A percentile compares a stretch with the other conserved stretches of the same genome.
phyloP scores from a whole-genome alignment of 2,113 vertebrate species.

The Kryptolebias marmoratus region DNA sequence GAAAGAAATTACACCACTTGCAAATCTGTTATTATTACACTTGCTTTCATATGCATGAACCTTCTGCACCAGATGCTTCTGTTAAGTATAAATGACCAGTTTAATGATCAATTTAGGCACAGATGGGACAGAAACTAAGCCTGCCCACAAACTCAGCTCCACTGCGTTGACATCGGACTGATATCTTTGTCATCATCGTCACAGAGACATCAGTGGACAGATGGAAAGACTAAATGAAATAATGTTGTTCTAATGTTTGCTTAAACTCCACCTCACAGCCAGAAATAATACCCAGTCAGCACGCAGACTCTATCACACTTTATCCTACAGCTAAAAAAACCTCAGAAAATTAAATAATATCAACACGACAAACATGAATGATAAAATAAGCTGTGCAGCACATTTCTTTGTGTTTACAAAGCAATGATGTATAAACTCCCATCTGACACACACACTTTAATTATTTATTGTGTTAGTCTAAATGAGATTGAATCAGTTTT shows the following conservation, averaged over 20 bases:
- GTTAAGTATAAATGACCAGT: slow-evolving; percentile 18
- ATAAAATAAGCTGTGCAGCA: background rate
- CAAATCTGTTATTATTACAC: background rate
- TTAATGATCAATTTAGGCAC: slow-evolving; percentile 18
- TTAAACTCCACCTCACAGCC: background rate
- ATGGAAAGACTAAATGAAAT: slow-evolving; percentile 6
- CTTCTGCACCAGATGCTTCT: slow-evolving; percentile 10
- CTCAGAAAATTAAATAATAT: background rate
- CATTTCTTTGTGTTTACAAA: background rate
- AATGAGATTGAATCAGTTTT: background rate
- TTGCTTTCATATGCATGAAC: background rate
- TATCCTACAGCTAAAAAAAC: background rate
- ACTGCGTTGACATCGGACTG: slow-evolving; percentile 4
- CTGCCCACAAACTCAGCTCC: slow-evolving; percentile 18
- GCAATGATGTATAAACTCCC: background rate
- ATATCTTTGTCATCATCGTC: background rate
- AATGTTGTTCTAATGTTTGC: background rate
- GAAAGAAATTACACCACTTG: background rate
- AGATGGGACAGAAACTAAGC: slow-evolving; percentile 24
- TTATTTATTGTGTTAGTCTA: background rate
- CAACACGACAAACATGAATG: background rate
- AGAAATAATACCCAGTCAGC: slow-evolving; percentile 8
- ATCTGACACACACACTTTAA: slow-evolving; percentile 4
- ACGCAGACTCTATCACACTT: background rate
- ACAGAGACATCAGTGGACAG: background rate